These are phyloP conservation scores for Octopus sinensis DNA, from an alignment of 1,140 invertebrate species.

Conservation along the genomic window DNA sequence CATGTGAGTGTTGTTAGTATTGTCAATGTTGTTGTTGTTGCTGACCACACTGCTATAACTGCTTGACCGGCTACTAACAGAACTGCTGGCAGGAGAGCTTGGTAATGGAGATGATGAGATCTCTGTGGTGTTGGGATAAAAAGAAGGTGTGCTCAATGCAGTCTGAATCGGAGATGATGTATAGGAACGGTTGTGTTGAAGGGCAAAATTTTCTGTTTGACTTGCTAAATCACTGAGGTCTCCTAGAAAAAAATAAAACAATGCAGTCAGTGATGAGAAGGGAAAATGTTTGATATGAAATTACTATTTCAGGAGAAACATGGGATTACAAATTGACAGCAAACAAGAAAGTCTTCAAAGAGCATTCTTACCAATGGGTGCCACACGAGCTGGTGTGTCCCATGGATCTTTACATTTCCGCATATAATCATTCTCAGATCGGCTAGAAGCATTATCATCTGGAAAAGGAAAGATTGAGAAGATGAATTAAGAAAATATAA, in stretches of 20 bases:
- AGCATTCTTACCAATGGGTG: not conserved
- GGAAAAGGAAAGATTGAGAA: too few relatives aligned
- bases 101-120: conserved; percentile 21
- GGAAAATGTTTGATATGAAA: not conserved
- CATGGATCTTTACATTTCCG: not conserved
- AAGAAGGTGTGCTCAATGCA: conserved; percentile 19
- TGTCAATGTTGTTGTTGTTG: conserved; percentile 31
- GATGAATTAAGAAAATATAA: too few relatives aligned
- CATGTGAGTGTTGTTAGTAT: conserved; percentile 11
- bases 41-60: conserved; percentile 54
- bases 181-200: conserved; percentile 31
- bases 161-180: conserved; percentile 14
- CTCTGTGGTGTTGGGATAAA: conserved; percentile 13
- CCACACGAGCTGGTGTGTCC: not conserved
- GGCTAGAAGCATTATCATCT: not conserved
- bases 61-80: conserved; percentile 40
- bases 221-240: conserved; percentile 50
- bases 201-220: conserved; percentile 52
- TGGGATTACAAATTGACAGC: not conserved
- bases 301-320: not conserved
- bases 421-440: not conserved
- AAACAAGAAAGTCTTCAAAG: not conserved
- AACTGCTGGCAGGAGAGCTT: conserved; percentile 28
- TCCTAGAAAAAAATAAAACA: conserved; percentile 28
- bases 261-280: not conserved